Evolutionary conservation across 2,888 invertebrate species (phyloP).

Genomic region (Nemotelus pantherinus): DNA sequence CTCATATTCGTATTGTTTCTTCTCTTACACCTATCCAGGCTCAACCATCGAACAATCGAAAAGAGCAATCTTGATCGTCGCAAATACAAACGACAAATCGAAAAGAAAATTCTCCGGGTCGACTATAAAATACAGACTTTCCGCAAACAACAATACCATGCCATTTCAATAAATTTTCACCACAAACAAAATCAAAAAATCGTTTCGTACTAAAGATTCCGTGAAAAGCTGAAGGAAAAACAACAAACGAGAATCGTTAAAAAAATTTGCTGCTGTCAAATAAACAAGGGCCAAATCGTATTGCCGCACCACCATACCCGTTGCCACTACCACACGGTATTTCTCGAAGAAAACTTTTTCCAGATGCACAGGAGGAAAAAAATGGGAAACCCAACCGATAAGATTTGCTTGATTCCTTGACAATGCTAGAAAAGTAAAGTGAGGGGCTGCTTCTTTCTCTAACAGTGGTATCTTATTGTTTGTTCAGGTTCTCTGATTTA

Average conservation of each 20-base stretch:
- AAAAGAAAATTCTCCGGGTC: constrained; percentile 27
- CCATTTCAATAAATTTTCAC: constrained; percentile 41
- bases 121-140: constrained; percentile 41
- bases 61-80: no score
- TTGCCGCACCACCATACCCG: constrained; percentile 2
- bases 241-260: constrained; percentile 32
- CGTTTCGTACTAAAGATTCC: neutral
- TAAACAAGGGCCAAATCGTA: constrained; percentile 28
- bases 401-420: no score
- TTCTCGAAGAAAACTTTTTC: no score
- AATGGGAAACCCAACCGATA: neutral
- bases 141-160: constrained; percentile 28
- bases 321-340: no score
- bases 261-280: constrained; percentile 41
- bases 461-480: constrained; percentile 35
- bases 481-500: constrained; percentile 45
- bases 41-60: no score
- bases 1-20: no score
- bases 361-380: constrained; percentile 1
- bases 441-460: constrained; percentile 29
- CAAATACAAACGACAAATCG: constrained; percentile 5
- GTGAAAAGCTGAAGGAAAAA: constrained; percentile 18
- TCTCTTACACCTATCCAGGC: no score
- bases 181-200: constrained; percentile 8
- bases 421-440: neutral